Conservation (phyloP, 1,140 invertebrate genomes). For the Lerema accius region DNA sequence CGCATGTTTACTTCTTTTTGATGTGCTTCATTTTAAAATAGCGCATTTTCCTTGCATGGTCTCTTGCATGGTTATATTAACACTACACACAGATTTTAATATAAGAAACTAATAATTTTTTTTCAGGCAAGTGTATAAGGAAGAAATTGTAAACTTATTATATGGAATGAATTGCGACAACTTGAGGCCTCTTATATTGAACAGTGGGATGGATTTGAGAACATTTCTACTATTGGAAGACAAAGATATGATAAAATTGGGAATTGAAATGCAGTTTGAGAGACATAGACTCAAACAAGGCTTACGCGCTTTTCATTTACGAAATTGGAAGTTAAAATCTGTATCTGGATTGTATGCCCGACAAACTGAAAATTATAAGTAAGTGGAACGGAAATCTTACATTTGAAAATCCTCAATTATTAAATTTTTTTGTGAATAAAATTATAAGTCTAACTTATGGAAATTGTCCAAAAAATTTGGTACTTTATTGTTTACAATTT, state of each 20-base stretch:
- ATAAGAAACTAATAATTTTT: too few species aligned
- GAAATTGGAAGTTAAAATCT: conserved; percentile 79
- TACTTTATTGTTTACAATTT: too few species aligned
- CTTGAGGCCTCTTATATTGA: conserved; percentile 67
- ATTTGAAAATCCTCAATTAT: too few species aligned
- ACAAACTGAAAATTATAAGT: conserved; percentile 56
- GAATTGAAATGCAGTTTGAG: conserved; percentile 82
- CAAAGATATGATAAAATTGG: conserved; percentile 77
- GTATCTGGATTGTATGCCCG: conserved; percentile 63
- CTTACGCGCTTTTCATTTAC: conserved; percentile 81
- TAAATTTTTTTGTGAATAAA: too few species aligned
- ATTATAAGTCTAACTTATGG: too few species aligned
- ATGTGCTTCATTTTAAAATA: background rate
- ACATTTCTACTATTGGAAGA: conserved; percentile 82
- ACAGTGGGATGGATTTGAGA: conserved; percentile 75
- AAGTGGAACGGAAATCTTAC: too few species aligned
- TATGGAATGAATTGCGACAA: conserved; percentile 83
- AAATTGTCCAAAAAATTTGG: too few species aligned
- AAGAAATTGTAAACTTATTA: conserved; percentile 73
- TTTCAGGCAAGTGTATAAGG: conserved; percentile 68
- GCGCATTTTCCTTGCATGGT: background rate
- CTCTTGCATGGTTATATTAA: background rate
- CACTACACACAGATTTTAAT: too few species aligned
- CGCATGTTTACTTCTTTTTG: background rate
- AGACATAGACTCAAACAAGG: conserved; percentile 77